Base-by-base conservation (phyloP, 2,888 invertebrate genomes). In the Orchesellides sinensis region DNA sequence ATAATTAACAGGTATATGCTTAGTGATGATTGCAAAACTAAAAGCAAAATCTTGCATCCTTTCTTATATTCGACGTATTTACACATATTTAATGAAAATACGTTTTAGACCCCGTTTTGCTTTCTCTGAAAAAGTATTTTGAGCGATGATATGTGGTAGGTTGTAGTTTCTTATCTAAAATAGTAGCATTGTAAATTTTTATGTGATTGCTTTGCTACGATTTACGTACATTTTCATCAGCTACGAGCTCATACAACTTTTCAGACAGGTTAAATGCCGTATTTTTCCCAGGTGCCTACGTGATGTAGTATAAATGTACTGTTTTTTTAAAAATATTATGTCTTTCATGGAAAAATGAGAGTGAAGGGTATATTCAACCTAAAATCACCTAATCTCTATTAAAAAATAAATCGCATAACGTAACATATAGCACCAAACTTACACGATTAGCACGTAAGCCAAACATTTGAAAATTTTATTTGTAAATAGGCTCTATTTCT, bases 271-370 rank as follows among this genome's bases (percentile, higher is more conserved):
- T 56, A 14, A 32, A 59, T 29, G n/a, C 40, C n/a, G n/a, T n/a
- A n/a, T 40, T 40, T 40, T 40, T 40, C 40, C n/a, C 40, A 40
- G 40, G 10, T 40, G 10, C 40, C 40, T 47, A 72, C 61, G 40
- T 32, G 25, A 54, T 35, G n/a, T n/a, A n/a, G n/a, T n/a, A n/a
- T n/a, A n/a, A n/a, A n/a, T n/a, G 77, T 68, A 77, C 77, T 68
- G 77, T 77, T 77, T 32, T 17, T 77, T 25, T 23, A 63, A n/a
- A n/a, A n/a, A n/a, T 35, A 65, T 65, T 65, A 49, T 59, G 59
- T 73, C 29, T 52, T 70, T 77, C 77, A 77, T 77, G 77, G 77
- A 77, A 56, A 74, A 47, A 49, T 47, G 61, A 6, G 61, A 73
- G 73, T 61, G 61, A 32, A 52, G 47, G 47, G 47, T 47, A 35